Evolutionary conservation across 2,888 invertebrate genomes (phyloP), one percentile per base, ranked within the genome.

Genomic region (Penaeus monodon): DNA sequence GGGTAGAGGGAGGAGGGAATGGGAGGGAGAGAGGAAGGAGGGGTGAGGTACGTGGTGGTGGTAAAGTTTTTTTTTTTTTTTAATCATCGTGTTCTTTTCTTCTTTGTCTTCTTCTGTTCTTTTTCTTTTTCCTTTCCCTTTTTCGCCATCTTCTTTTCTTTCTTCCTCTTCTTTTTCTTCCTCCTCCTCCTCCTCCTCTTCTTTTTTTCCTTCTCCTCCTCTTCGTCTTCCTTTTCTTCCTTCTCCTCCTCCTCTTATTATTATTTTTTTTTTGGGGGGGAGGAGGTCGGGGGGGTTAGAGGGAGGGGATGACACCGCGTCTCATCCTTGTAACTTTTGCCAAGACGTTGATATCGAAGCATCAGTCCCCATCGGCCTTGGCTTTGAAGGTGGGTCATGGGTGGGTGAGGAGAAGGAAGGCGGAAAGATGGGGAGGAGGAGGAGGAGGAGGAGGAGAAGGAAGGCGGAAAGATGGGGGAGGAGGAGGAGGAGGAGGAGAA

Each of bases 51-150:
- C 33, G 27, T 38, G 44, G 44, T 22, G n/a, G 74, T 38, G 74
- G 27, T 33, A 74, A n/a, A 74, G 38, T 1, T 73, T n/a, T 20
- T 7, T 12, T 73, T 10, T n/a, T 10, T 73, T 12, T 73, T 24
- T 73, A 33, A 33, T 24, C 24, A 10, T 73, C 73, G 33, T 24
- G 8, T 24, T 73, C 4, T 73, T 24, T 73, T 24, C 33, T 49
- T 77, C 77, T 77, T 49, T 22, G 24, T 77, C 77, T 77, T 49
- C 49, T 49, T 77, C 44, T 44, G 6, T 38, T 77, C 77, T 49
- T 49, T 49, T 49, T 77, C 77, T 77, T 49, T 77, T 49, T 77
- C 77, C 44, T 44, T 0, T 6, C 2, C n/a, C 33, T 73, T 22
- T 14, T 44, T 49, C 38, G 6, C 3, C n/a, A 17, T 24, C 22